Evolutionary conservation across 2,113 vertebrate genomes (phyloP), one percentile per base, ranked within the genome.

Genomic region (Plectropomus leopardus): DNA sequence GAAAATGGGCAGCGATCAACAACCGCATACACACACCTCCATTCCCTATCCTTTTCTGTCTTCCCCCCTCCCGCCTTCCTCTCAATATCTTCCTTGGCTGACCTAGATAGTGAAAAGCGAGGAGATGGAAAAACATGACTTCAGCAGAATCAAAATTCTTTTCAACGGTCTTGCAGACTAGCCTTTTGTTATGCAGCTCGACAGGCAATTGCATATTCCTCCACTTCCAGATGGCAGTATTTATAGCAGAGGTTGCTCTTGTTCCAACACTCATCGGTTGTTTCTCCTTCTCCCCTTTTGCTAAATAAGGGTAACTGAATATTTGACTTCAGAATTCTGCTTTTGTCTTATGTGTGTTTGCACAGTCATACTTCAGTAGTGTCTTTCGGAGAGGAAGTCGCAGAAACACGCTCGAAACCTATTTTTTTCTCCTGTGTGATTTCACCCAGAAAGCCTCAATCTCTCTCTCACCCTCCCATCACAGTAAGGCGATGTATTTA

Each of bases 121-220:
- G 47, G 64, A 69, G 44, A 76, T 74, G 28, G 54, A 82, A 89
- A 92, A 86, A 58, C 76, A 83, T 30, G 78, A 88, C 72, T 90
- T 91, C 91, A 93, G 93, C 92, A 92, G 78, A 92, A 91, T 86
- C 72, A 30, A 66, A 87, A 87, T 72, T 72, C 54, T 59, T 90
- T 90, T 83, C 67, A 57, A 66, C 76, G 34, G 63, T 75, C 79
- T 75, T 84, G 66, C 60, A 68, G 53, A 74, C 86, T 48, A 45
- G 72, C 72, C 86, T 70, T 84, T 87, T 90, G 70, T 88, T 71
- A 68, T 68, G 61, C 78, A 21, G 55, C 72, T 69, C 26, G 32
- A 79, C 64, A 34, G 73, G 58, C 80, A 61, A 72, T 60, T 44
- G 72, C 81, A 59, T 81, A 78, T 84, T 81, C 51, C 69, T 64